phyloP scores from a whole-genome alignment of 1,140 invertebrate species.

The Drosophila auraria region DNA sequence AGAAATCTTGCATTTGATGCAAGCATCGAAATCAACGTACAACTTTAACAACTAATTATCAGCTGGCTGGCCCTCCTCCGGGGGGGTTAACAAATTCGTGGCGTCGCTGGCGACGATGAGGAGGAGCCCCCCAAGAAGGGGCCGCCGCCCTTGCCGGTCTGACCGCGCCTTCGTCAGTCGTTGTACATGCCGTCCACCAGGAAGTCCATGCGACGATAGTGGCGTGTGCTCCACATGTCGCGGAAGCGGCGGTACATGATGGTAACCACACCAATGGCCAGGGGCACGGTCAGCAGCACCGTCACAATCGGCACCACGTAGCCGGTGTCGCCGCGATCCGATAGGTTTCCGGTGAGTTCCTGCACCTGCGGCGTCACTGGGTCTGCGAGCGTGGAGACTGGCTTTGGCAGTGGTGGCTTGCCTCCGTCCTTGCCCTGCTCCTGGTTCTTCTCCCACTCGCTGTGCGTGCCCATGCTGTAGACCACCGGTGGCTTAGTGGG shows the following conservation, averaged over 20 bases:
- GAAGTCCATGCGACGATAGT: conserved; percentile 89
- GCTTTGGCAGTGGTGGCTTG: conserved; percentile 1
- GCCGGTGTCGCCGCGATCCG: conserved; percentile 73
- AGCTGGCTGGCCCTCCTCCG: background rate
- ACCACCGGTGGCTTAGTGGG: conserved; percentile 68
- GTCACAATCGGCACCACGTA: conserved; percentile 87
- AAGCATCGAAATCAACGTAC: conserved; percentile 23
- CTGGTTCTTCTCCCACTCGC: conserved; percentile 25
- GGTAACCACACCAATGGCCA: conserved; percentile 85
- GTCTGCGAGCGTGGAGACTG: conserved; percentile 11
- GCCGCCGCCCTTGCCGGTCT: conserved; percentile 15
- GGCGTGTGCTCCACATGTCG: conserved; percentile 88
- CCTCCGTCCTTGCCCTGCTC: conserved; percentile 18
- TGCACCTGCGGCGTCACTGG: conserved; percentile 55
- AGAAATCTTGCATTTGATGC: conserved; percentile 58
- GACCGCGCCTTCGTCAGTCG: conserved; percentile 85
- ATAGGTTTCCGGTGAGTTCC: conserved; percentile 56
- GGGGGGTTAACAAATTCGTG: conserved; percentile 30
- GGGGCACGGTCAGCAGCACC: conserved; percentile 86
- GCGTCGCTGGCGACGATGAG: conserved; percentile 19
- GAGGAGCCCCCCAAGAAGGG: conserved; percentile 10
- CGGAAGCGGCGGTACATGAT: conserved; percentile 87
- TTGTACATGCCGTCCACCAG: conserved; percentile 90
- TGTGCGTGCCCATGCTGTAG: conserved; percentile 46
- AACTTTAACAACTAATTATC: conserved; percentile 67